Evolutionary conservation across 2,888 invertebrate genomes (phyloP).

Genomic region (Temnothorax ravouxi): DNA sequence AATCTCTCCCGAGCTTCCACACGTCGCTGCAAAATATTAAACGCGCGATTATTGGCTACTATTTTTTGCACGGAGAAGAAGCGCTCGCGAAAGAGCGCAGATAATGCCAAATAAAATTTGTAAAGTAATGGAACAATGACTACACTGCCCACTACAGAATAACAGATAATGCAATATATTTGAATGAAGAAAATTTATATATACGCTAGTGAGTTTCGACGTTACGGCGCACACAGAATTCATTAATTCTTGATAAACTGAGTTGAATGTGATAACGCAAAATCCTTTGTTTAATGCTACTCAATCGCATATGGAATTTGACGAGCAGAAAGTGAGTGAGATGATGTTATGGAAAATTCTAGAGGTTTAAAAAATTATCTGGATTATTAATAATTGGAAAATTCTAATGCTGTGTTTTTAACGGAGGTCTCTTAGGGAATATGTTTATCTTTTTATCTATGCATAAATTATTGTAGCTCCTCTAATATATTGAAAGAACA

Average conservation of each 20-base stretch:
- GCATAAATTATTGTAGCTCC: not conserved
- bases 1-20: conserved; percentile 89
- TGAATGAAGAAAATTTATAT: conserved; percentile 11
- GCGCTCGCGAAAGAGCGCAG: not conserved
- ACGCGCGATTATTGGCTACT: conserved; percentile 10
- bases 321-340: not conserved
- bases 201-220: not conserved
- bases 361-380: too few relatives aligned
- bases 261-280: not conserved
- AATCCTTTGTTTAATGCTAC: not conserved
- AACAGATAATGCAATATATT: not conserved
- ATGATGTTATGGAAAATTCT: not conserved
- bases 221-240: not conserved
- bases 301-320: not conserved
- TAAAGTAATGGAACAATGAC: not conserved
- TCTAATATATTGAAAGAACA: not conserved
- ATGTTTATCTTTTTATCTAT: not conserved
- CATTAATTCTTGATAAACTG: not conserved
- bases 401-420: not conserved
- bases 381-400: not conserved
- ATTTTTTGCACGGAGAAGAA: not conserved
- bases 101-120: not conserved
- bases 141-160: not conserved
- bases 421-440: not conserved
- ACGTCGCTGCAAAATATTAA: conserved; percentile 87